Conservation (phyloP, 2,113 vertebrate genomes). For the Calidris pugnax region DNA sequence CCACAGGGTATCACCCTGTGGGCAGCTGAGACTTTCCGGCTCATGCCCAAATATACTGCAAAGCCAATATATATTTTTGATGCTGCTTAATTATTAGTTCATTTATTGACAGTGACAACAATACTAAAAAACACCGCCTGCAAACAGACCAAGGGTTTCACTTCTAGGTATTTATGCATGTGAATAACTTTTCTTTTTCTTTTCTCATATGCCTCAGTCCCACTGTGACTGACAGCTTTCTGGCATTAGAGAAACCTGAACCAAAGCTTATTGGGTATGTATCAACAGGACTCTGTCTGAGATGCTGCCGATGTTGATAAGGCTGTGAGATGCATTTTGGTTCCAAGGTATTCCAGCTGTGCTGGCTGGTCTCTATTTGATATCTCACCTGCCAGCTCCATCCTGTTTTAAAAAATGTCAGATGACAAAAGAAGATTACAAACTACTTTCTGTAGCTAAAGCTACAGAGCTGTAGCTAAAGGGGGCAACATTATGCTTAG, state of each 20-base stretch:
- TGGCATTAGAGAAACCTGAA: not conserved
- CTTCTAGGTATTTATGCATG: not conserved
- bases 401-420: not conserved
- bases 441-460: not conserved
- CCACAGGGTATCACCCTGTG: not conserved
- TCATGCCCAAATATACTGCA: not conserved
- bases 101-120: not conserved
- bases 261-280: not conserved
- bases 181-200: not conserved
- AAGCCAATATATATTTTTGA: not conserved
- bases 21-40: not conserved
- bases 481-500: not conserved
- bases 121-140: not conserved
- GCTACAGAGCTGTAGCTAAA: not conserved
- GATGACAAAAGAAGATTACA: not conserved
- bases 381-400: constrained; percentile 14
- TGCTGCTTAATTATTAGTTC: not conserved
- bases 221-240: not conserved
- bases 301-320: not conserved
- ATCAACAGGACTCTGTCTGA: fast-evolving
- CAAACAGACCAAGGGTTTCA: not conserved
- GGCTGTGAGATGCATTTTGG: not conserved
- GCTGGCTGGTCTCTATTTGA: not conserved
- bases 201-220: not conserved
- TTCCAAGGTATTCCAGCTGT: constrained; percentile 16